Evolutionary conservation across 2,797 vertebrate species (phyloP).

Genomic region (Taenioides sp.): DNA sequence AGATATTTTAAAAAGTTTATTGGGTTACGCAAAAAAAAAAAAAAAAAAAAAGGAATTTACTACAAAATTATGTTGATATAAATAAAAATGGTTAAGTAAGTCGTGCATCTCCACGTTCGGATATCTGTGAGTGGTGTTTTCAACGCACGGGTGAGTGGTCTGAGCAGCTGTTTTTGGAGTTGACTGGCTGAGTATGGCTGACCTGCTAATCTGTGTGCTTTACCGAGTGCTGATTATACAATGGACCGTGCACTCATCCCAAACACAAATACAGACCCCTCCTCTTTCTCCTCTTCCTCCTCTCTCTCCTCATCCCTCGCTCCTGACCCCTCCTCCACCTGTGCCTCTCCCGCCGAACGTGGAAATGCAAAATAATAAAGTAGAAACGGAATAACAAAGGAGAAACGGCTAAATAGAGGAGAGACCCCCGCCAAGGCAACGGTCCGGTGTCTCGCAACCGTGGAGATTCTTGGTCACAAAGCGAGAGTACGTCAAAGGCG

Average conservation of each 20-base stretch:
- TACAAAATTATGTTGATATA: too few species aligned
- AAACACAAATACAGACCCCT: slow-evolving; percentile 69
- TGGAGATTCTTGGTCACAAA: too few species aligned
- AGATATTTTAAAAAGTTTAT: too few species aligned
- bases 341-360: not conserved
- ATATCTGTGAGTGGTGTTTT: not conserved
- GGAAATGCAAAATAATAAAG: not conserved
- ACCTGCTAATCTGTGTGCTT: slow-evolving; percentile 80
- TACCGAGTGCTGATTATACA: slow-evolving; percentile 81
- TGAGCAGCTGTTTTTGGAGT: slow-evolving; percentile 8
- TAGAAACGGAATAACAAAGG: too few species aligned
- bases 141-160: not conserved
- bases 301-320: slow-evolving; percentile 13
- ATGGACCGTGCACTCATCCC: slow-evolving; percentile 71
- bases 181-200: slow-evolving; percentile 49
- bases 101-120: not conserved
- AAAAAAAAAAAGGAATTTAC: too few species aligned
- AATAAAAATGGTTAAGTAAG: not conserved
- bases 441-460: too few species aligned
- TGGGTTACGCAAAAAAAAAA: too few species aligned
- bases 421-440: too few species aligned
- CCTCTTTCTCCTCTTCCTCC: not conserved
- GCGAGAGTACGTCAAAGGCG: too few species aligned
- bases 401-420: too few species aligned
- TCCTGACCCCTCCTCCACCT: slow-evolving; percentile 36